These are phyloP conservation scores for Tachysurus fulvidraco DNA, from an alignment of 2,113 vertebrate species.

Conservation along the genomic window DNA sequence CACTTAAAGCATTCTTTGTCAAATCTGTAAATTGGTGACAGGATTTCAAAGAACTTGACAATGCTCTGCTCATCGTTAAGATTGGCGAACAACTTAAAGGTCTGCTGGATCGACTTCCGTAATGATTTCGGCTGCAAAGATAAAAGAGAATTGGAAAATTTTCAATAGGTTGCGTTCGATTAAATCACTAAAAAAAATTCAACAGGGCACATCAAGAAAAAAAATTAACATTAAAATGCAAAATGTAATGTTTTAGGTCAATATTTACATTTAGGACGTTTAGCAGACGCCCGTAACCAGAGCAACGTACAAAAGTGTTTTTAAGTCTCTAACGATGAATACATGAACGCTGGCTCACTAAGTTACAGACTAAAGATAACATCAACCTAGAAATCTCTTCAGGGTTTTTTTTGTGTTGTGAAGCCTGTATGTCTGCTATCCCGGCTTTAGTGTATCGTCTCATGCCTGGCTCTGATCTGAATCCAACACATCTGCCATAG, in stretches of 20 bases:
- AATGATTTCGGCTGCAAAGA: slow-evolving; percentile 87
- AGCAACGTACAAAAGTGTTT: no score
- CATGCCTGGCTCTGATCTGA: not conserved
- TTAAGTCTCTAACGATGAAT: no score
- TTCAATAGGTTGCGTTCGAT: not conserved
- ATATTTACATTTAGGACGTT: no score
- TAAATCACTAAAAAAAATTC: no score
- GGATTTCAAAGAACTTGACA: slow-evolving; percentile 97
- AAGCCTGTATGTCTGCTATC: not conserved
- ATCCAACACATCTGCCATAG: not conserved
- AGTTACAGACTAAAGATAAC: no score
- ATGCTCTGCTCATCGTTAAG: slow-evolving; percentile 97
- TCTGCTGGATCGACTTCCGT: slow-evolving; percentile 95
- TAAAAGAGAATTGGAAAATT: not conserved
- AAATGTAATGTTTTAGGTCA: no score
- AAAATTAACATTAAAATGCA: not conserved
- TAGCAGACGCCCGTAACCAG: no score
- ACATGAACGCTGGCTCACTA: no score
- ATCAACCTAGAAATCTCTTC: no score
- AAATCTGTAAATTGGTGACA: slow-evolving; percentile 92
- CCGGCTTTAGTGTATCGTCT: not conserved
- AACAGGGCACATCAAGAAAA: not conserved
- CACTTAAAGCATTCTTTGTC: slow-evolving; percentile 99
- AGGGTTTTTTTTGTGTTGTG: not conserved
- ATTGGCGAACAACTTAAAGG: slow-evolving; percentile 95